Evolutionary conservation across 2,797 vertebrate species (phyloP), one percentile per base, ranked within the genome.

Genomic region (Lacerta agilis): DNA sequence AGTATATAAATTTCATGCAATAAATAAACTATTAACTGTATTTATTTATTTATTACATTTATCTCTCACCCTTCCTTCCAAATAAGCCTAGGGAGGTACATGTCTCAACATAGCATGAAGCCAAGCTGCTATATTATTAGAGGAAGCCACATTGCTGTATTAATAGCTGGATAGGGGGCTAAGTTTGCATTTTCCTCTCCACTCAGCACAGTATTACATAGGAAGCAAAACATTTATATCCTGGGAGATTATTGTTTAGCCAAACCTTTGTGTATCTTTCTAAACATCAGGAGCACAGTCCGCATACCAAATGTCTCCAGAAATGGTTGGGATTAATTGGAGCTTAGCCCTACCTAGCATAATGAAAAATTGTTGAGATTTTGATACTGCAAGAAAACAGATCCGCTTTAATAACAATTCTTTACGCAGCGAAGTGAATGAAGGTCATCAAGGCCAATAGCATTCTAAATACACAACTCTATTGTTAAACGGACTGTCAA

Each of bases 351-450:
- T 96, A 97, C 97, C 97, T 97, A 97, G 97, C 97, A 96, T 97
- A 98, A 98, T 98, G 98, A 97, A 11, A 97, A 96, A 88, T 94
- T 95, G 97, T 97, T 97, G 97, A 96, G 97, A 97, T 97, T 98
- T 97, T 49, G 97, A 98, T 97, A 97, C 96, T 96, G 96, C 96
- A 97, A 97, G 97, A 97, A 98, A 98, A 98, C 94, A 95, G 98
- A 98, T 98, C 98, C 97, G 98, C 98, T 98, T 98, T 98, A 98
- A 98, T 98, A 98, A 98, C 98, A 97, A 97, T 97, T 96, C 97
- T 98, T 98, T 95, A 97, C 97, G 96, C 97, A 95, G 97, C 96
- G 86, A 97, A 98, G 98, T 98, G 98, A 98, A 98, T 98, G 98
- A 98, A 98, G 98, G 98, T 98, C 98, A 98, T 98, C 97, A 98